phyloP scores from a whole-genome alignment of 1,140 invertebrate genomes.

The Rhyacophila brunnea region DNA sequence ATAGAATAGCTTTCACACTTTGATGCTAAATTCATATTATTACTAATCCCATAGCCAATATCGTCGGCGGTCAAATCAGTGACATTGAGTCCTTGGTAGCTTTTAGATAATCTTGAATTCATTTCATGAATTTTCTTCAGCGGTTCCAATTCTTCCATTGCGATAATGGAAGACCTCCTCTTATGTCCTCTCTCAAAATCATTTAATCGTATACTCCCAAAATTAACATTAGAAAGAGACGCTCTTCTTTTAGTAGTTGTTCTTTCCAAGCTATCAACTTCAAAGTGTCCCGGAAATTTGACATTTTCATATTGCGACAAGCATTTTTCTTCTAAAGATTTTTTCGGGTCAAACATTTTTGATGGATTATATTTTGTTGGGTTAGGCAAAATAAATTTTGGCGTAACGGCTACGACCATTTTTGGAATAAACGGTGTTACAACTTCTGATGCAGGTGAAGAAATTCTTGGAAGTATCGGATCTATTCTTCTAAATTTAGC shows the following conservation, averaged over 20 bases:
- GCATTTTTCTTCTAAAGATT: constrained; percentile 10
- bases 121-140: constrained; percentile 35
- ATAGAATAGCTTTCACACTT: constrained; percentile 15
- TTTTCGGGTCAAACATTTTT: constrained; percentile 10
- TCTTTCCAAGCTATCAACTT: constrained; percentile 75
- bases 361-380: constrained; percentile 13
- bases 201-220: constrained; percentile 1
- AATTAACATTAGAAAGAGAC: constrained; percentile 29
- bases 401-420: constrained; percentile 44
- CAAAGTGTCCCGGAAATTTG: constrained; percentile 53
- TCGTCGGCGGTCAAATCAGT: constrained; percentile 18
- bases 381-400: constrained; percentile 44
- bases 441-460: constrained; percentile 36
- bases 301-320: background rate
- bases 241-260: constrained; percentile 45
- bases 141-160: constrained; percentile 35
- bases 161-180: constrained; percentile 31
- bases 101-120: constrained; percentile 32
- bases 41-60: constrained; percentile 1
- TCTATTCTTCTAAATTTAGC: constrained; percentile 46
- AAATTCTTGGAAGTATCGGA: constrained; percentile 38
- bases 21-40: constrained; percentile 7
- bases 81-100: constrained; percentile 29
- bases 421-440: constrained; percentile 35
- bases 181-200: constrained; percentile 19